Base-by-base conservation (phyloP, 2,888 invertebrate genomes). In the Carterocephalus palaemon region DNA sequence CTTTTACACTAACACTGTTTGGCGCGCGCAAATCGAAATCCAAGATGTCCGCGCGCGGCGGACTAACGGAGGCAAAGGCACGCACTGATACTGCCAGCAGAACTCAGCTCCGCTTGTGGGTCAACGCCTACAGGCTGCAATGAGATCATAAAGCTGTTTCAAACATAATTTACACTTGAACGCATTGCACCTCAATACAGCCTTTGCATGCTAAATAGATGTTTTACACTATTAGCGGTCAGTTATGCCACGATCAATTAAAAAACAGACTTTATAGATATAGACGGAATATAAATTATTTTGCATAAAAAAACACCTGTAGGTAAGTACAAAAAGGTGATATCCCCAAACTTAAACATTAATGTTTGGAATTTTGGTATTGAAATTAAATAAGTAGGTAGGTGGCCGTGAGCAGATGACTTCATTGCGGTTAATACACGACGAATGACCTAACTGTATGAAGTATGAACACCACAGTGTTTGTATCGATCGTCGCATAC, bases 131-230 rank as follows among this genome's bases (percentile, higher is more conserved):
- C 82, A 59, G 56, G 55, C 52, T 64, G 71, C 80, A 81, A 72
- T 83, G 82, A 82, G 77, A 79, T 81, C 83, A 83, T 80, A 73
- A 76, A 73, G 74, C 63, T 68, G 75, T 67, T 72, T 64, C 64
- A 57, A 65, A 65, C 68, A 71, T 70, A 70, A 78, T 79, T 82
- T 72, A 76, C 77, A 80, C 81, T 74, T 62, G 61, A 67, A 60
- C 51, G 51, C 51, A 47, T 48, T 59, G 63, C 67, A 68, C 60
- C 59, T 60, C 51, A 53, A 15, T 31, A 59, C 61, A 60, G 64
- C 67, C 67, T 72, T 48, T 49, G 56, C 53, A 51, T 53, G 47
- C 48, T 46, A 51, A 45, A 47, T 46, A 46, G 45, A 20, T 38
- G 24, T 36, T 50, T 47, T 53, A 46, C 34, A 48, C 47, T 49